Base-by-base conservation (phyloP, 1,140 invertebrate species). In the Eciton burchellii region DNA sequence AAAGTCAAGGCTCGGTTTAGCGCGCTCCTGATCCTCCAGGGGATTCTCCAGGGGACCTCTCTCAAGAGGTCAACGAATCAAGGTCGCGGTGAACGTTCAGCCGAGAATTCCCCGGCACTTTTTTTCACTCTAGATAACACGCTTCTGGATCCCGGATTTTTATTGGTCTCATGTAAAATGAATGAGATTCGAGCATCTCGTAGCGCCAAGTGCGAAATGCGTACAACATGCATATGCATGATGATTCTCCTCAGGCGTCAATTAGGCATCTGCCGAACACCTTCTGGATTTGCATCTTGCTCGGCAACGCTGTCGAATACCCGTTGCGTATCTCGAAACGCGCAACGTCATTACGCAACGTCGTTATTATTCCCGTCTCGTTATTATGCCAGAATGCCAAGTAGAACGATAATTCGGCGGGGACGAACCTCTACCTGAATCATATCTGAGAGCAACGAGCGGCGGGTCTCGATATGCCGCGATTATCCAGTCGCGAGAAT, bases 1-100 rank as follows among this genome's bases (percentile, higher is more conserved):
- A 89, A 90, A 89, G 84, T 88, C 88, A 89, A 90, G 83, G 86
- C 82, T 82, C 68, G 43, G 5, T 49, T 74, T 74, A 19, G n/a
- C 24, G 57, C 5, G 59, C 45, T n/a, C n/a, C 19, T 0, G 41
- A 26, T 49, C 47, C 47, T 29, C 24, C 6, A 57, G n/a, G 16
- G 1, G 29, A 21, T 63, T 45, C 60, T 54, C n/a, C n/a, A n/a
- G n/a, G n/a, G n/a, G n/a, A n/a, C n/a, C n/a, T n/a, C n/a, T n/a
- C n/a, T n/a, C n/a, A n/a, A n/a, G n/a, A n/a, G n/a, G 65, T 49
- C 43, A 43, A 74, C 19, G 49, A 12, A 9, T 3, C 73, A 16
- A 54, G 16, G 9, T 14, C 9, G 59, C 16, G 54, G 29, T 12
- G 16, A 41, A 9, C 60, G 21, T 4, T 1, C 4, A 26, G 3